Evolutionary conservation across 2,797 vertebrate species (phyloP), one percentile per base, ranked within the genome.

Genomic region (Crax fasciolata): DNA sequence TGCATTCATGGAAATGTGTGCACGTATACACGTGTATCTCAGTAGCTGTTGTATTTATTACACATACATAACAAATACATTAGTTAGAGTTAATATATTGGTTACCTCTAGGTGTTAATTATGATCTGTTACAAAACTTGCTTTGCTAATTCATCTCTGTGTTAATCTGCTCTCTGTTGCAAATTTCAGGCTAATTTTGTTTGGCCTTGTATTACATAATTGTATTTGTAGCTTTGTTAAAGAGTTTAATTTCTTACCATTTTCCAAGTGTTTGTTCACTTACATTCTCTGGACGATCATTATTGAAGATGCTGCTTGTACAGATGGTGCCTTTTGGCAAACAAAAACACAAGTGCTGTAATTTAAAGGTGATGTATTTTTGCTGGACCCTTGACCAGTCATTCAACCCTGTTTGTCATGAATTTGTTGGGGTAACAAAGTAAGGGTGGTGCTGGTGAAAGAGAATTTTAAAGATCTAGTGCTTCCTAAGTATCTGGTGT

Each of bases 351-450:
- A 87, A 83, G 81, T 91, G 87, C n/a, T 91, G 35, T 75, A 68
- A 93, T 94, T 93, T 83, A 63, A 87, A 87, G 67, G 23, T 87
- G 27, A 65, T 80, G 17, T 25, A 14, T 49, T 95, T 87, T 84
- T 88, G 55, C 67, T 61, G 77, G 83, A 66, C 25, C 41, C 68
- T 16, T 1, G 4, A 91, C 71, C 78, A 71, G 35, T 84, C n/a
- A 43, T 74, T 93, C 72, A 28, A 13, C 74, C 38, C 35, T 63
- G 10, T 72, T 93, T 88, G 27, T 55, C 18, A 4, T 39, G 65
- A 65, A 54, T 25, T 28, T 1, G 0, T 77, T 68, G 46, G 23
- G 10, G 27, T 77, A 39, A 57, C 20, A 84, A 70, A 93, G 74
- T 21, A 51, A 57, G 35, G 11, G 6, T 5, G 28, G 51, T 41